phyloP scores from a whole-genome alignment of 1,140 invertebrate species.

The Ceratina japonica region DNA sequence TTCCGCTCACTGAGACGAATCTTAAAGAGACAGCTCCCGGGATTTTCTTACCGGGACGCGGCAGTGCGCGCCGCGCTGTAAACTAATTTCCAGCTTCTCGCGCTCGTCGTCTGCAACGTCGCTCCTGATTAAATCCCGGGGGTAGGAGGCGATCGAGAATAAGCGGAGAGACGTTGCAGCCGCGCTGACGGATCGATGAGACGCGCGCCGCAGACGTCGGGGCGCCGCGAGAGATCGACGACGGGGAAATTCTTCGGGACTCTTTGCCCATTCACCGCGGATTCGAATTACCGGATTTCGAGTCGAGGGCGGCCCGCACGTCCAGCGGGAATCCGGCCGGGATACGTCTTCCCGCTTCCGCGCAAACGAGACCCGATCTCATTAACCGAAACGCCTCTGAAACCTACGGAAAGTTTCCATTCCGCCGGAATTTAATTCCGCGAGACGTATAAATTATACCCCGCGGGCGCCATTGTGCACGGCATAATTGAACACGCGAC shows the following conservation, averaged over 20 bases:
- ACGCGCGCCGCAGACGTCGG: too few species aligned
- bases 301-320: too few species aligned
- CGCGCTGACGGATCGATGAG: background rate
- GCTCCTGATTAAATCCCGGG: constrained; percentile 54
- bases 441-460: background rate
- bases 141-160: background rate
- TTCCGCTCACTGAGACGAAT: constrained; percentile 32
- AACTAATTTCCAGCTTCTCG: constrained; percentile 57
- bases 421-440: background rate
- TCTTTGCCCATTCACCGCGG: background rate
- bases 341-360: background rate
- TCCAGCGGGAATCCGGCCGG: background rate
- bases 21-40: constrained; percentile 38
- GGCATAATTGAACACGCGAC: too few species aligned
- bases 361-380: background rate
- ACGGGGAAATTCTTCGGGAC: background rate
- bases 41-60: constrained; percentile 22
- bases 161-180: too few species aligned
- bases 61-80: constrained; percentile 23
- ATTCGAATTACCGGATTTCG: constrained; percentile 5
- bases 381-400: background rate
- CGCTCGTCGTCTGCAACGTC: constrained; percentile 29
- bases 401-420: background rate
- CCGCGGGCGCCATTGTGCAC: too few species aligned
- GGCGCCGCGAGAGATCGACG: constrained; percentile 41